These are phyloP conservation scores for Morpho deidamia DNA, from an alignment of 2,888 invertebrate genomes.

Conservation along the genomic window DNA sequence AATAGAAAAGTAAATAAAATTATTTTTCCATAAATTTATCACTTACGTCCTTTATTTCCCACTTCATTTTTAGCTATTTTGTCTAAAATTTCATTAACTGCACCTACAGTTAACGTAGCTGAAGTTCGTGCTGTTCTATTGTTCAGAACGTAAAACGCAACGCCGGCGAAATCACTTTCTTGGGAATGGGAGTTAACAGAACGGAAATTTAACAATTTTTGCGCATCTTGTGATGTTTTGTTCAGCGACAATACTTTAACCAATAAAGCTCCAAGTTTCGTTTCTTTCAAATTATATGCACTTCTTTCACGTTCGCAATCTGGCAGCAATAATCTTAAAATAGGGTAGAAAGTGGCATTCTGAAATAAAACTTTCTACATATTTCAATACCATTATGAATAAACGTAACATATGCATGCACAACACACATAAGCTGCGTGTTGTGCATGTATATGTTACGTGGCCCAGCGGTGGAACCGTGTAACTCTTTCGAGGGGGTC, in stretches of 20 bases:
- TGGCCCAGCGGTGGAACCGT: too few species aligned
- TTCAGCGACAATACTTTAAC: slow-evolving; percentile 87
- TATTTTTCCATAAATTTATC: not conserved
- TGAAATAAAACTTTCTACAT: slow-evolving; percentile 41
- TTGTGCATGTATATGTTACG: too few species aligned
- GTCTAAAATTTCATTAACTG: slow-evolving; percentile 87
- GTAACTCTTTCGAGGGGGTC: too few species aligned
- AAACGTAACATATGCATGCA: too few species aligned
- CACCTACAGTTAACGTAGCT: slow-evolving; percentile 79
- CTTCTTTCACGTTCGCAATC: slow-evolving; percentile 87
- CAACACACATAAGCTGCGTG: too few species aligned
- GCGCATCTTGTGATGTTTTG: slow-evolving; percentile 74
- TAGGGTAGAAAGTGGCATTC: slow-evolving; percentile 82
- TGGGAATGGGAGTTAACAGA: slow-evolving; percentile 64
- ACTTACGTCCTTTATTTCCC: slow-evolving; percentile 77
- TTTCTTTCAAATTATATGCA: slow-evolving; percentile 90
- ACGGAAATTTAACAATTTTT: slow-evolving; percentile 60
- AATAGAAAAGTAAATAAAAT: too few species aligned
- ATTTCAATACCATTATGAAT: not conserved
- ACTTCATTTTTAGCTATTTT: slow-evolving; percentile 83
- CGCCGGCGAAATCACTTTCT: slow-evolving; percentile 88
- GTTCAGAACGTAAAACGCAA: slow-evolving; percentile 84
- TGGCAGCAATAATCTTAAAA: slow-evolving; percentile 89
- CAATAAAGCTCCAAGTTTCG: slow-evolving; percentile 83
- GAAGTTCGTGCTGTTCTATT: slow-evolving; percentile 59